Conservation (phyloP, 1,140 invertebrate species). For the Hylaeus volcanicus region DNA sequence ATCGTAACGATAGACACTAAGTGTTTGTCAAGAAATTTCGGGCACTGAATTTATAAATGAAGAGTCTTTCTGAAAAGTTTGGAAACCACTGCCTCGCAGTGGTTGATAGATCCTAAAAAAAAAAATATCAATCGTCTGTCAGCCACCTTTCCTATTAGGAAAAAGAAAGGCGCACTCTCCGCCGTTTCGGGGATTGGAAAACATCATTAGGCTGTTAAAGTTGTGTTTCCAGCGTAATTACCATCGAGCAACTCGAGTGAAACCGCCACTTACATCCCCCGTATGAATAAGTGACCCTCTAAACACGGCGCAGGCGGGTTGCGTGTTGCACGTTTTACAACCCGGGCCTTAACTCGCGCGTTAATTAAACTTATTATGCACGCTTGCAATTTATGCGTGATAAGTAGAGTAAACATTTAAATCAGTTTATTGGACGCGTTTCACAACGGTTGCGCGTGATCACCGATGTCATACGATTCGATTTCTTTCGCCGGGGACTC, state of each 20-base stretch:
- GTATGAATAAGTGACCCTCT: background rate
- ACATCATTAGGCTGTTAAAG: slow-evolving; percentile 1
- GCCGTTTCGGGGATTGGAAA: background rate
- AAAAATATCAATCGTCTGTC: too few relatives aligned
- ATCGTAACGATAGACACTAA: too few relatives aligned
- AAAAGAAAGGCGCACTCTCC: too few relatives aligned
- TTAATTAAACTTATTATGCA: slow-evolving; percentile 42
- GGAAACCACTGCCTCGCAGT: too few relatives aligned
- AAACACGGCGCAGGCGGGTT: slow-evolving; percentile 1
- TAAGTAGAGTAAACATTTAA: slow-evolving; percentile 33
- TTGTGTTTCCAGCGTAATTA: slow-evolving; percentile 16
- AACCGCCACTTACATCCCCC: background rate
- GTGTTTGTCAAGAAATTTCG: too few relatives aligned
- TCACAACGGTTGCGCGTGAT: background rate
- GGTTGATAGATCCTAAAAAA: too few relatives aligned
- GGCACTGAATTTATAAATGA: too few relatives aligned
- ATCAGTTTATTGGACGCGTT: slow-evolving; percentile 9
- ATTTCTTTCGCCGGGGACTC: background rate
- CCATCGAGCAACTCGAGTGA: background rate
- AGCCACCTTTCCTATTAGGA: too few relatives aligned
- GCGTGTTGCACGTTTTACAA: slow-evolving; percentile 14
- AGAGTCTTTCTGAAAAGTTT: too few relatives aligned
- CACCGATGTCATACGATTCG: background rate
- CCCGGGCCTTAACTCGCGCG: background rate
- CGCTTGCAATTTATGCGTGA: slow-evolving; percentile 16